A percentile compares a stretch with the other conserved stretches of the same genome.
phyloP scores from a whole-genome alignment of 2,888 invertebrate species.

The Amphipoea oculea region DNA sequence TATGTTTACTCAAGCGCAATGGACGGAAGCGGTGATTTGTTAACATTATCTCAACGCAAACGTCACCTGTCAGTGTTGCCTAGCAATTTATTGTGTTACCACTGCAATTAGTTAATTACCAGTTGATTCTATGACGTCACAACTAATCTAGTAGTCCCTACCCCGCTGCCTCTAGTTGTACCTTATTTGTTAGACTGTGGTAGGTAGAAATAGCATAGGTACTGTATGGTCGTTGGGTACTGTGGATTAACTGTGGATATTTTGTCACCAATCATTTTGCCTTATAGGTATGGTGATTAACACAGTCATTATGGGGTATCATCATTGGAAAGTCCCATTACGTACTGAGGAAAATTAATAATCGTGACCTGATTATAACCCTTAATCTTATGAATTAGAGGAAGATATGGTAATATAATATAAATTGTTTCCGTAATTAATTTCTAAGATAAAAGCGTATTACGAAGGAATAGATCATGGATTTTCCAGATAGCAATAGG shows the following conservation, averaged over 20 bases:
- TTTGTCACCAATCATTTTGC: not conserved
- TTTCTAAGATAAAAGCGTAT: not conserved
- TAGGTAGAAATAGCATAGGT: not conserved
- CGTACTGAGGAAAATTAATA: not conserved
- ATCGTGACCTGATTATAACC: not conserved
- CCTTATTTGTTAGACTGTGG: not conserved
- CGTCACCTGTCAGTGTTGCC: constrained; percentile 38
- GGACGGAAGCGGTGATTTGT: constrained; percentile 41
- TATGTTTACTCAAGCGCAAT: constrained; percentile 35
- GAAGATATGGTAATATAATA: not conserved
- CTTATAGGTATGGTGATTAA: not conserved
- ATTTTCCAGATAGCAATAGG: not conserved
- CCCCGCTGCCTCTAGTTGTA: too few relatives aligned
- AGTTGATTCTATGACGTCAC: constrained; percentile 1
- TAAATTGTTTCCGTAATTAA: not conserved
- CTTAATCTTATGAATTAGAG: not conserved
- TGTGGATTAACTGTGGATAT: not conserved
- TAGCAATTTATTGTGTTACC: constrained; percentile 33
- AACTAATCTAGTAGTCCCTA: not conserved
- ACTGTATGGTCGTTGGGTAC: too few relatives aligned
- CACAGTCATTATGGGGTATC: not conserved
- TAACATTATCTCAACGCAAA: constrained; percentile 15
- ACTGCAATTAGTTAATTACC: constrained; percentile 33
- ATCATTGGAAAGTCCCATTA: not conserved
- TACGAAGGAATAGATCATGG: not conserved